Evolutionary conservation across 2,113 vertebrate genomes (phyloP), one percentile per base, ranked within the genome.

Genomic region (Myocastor coypus): DNA sequence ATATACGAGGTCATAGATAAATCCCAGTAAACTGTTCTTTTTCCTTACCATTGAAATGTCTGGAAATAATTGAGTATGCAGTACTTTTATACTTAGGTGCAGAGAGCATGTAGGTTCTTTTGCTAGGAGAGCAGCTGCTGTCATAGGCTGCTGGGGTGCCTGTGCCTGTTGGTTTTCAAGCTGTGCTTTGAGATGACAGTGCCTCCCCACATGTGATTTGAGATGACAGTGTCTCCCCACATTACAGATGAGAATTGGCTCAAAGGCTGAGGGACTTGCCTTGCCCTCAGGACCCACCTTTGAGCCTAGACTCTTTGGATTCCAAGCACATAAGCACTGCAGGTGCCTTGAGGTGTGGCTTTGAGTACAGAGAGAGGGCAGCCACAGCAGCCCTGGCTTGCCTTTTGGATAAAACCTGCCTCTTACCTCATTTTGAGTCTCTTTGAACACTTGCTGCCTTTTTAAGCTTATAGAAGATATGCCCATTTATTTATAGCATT

Each of bases 401-500:
- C 66, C 59, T 52, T 57, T 61, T 4, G 22, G 22, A 11, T 26
- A 57, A 40, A 10, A 30, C 26, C 34, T 28, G 68, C 59, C 19
- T 0, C 52, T 71, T 14, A 34, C 32, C 32, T 87, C 40, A 16
- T 24, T 37, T 68, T 57, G n/a, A 85, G 84, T 37, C 68, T 50
- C 73, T 93, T 32, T 12, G 19, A 50, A 78, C 22, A 30, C 4
- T 55, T 68, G 19, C 3, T 83, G 5, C 19, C 42, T 66, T 83
- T 84, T 82, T 40, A 37, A 89, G 78, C 75, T 87, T 80, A 50
- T 77, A 84, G 3, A 81, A 86, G 42, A 7, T 17, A 22, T 89
- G 57, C 40, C 24, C 12, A 52, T 81, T 77, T 66, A 78, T 37
- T 82, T 80, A 46, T 46, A 91, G 61, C 52, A 82, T 96, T 73